Evolutionary conservation across 2,113 vertebrate genomes (phyloP), one percentile per base, ranked within the genome.

Genomic region (Channa argus): DNA sequence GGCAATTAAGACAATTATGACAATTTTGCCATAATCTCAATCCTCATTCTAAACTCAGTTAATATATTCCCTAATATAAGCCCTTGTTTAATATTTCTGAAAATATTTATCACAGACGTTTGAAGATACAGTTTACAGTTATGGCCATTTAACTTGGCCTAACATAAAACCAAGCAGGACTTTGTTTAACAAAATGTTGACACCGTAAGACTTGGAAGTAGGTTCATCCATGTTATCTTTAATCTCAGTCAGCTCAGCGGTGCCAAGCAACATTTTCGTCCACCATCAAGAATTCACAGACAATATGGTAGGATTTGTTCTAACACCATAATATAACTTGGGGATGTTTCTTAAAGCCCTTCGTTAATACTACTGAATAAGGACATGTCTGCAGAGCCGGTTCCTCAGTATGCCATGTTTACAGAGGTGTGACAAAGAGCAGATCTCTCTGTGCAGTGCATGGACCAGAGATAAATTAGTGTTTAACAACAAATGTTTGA

Each of bases 301-400:
- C 24, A 24, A 24, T 24, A 24, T 24, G 24, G 24, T 24, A 24
- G 24, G 24, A 24, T 24, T 24, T 39, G 43, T 43, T 38, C 33
- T 46, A 74, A 13, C 1, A 3, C 58, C 44, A 14, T 12, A 58
- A 14, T 53, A 10, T 41, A 46, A 68, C 36, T 44, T 5, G 2
- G 37, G 33, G 13, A 3, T 64, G 37, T 45, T 73, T 66, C 62
- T 74, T 66, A 63, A 60, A 70, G 33, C 37, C 36, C 37, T 52
- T n/a, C 69, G 34, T 79, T 72, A 73, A 24, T 82, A 61, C 60
- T 79, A 80, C 84, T 87, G 76, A 85, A 86, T 71, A 88, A 83
- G 85, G 85, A 53, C 73, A 85, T 65, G 60, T 51, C 8, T 77
- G 51, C 10, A 44, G 14, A 70, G 74, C 50, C 66, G 51, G 12